phyloP scores from a whole-genome alignment of 2,797 vertebrate species.

The Delichon dasypus region DNA sequence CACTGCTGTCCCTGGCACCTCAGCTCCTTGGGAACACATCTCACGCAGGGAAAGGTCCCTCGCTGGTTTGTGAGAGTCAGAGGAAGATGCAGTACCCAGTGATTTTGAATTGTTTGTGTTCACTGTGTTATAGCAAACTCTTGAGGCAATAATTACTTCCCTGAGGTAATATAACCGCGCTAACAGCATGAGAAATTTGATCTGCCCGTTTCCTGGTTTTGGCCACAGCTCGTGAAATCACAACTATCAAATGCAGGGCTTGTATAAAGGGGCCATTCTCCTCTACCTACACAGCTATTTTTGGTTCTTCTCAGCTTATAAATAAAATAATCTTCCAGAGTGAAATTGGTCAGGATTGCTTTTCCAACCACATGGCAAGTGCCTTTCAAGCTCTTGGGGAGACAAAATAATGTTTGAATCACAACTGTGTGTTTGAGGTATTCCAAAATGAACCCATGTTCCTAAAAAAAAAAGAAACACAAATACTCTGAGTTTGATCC shows the following conservation, averaged over 20 bases:
- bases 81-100: not conserved
- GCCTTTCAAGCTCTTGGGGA: not conserved
- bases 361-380: not conserved
- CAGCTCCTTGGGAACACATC: not conserved
- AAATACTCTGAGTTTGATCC: not conserved
- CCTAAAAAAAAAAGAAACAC: not conserved
- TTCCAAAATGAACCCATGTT: not conserved
- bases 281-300: not conserved
- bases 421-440: not conserved
- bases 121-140: not conserved
- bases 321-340: not conserved
- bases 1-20: not conserved
- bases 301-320: not conserved
- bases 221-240: slow-evolving; percentile 33
- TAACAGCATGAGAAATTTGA: slow-evolving; percentile 45
- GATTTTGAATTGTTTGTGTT: slow-evolving; percentile 6
- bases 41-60: not conserved
- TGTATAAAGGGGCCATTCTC: slow-evolving; percentile 37
- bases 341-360: not conserved
- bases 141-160: slow-evolving; percentile 43
- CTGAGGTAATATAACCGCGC: slow-evolving; percentile 19
- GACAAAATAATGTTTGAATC: not conserved
- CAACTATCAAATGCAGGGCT: not conserved
- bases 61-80: not conserved
- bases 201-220: not conserved